Conservation (phyloP, 2,797 vertebrate genomes). For the Luscinia luscinia region DNA sequence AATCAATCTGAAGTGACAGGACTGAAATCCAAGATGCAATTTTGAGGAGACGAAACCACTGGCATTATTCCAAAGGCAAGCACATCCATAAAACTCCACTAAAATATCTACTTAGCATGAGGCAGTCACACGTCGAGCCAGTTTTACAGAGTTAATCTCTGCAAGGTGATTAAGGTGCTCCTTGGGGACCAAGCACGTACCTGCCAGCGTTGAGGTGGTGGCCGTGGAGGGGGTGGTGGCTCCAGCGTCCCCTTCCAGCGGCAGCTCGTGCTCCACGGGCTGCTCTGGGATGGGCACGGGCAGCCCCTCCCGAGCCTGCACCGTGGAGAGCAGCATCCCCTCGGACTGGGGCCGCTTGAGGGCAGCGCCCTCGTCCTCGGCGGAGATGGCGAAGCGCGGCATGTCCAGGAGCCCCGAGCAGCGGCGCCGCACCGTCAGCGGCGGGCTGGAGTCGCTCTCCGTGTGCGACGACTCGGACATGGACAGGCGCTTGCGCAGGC, state of each 20-base stretch:
- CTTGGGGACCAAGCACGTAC: slow-evolving; percentile 58
- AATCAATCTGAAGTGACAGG: background rate
- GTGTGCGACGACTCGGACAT: slow-evolving; percentile 97
- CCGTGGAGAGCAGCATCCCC: slow-evolving; percentile 64
- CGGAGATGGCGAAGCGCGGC: slow-evolving; percentile 89
- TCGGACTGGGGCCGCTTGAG: slow-evolving; percentile 75
- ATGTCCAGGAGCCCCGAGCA: slow-evolving; percentile 93
- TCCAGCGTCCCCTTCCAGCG: slow-evolving; percentile 81
- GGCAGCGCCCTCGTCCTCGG: slow-evolving; percentile 83
- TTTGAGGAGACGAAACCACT: background rate
- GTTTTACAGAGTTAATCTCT: background rate
- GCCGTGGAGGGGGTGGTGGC: slow-evolving; percentile 76
- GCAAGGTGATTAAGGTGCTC: background rate
- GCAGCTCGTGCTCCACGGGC: slow-evolving; percentile 85
- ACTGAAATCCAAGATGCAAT: background rate
- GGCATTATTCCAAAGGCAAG: background rate
- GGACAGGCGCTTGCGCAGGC: slow-evolving; percentile 92
- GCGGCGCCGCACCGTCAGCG: slow-evolving; percentile 89
- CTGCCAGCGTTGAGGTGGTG: slow-evolving; percentile 72
- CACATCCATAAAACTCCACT: background rate
- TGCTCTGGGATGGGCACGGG: slow-evolving; percentile 84
- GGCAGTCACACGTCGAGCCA: background rate
- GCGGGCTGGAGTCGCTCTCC: slow-evolving; percentile 96
- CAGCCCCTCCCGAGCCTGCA: slow-evolving; percentile 80
- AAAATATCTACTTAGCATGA: background rate